These are phyloP conservation scores for Tipula helvola DNA, from an alignment of 2,888 invertebrate genomes.

Conservation along the genomic window DNA sequence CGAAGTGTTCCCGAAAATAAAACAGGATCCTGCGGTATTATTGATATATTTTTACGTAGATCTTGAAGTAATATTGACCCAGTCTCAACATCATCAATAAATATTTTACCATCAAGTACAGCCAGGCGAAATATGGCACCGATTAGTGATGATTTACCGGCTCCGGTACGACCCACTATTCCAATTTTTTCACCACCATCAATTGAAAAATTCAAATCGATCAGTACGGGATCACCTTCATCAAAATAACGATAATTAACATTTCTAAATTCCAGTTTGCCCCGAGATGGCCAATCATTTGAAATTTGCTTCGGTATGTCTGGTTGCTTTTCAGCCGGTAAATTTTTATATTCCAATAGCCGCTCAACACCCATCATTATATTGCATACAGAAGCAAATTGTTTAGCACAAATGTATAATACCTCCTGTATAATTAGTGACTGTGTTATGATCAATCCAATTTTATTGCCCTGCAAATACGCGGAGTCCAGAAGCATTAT, in stretches of 20 bases:
- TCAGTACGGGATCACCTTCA: slow-evolving; percentile 66
- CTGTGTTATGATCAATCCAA: slow-evolving; percentile 42
- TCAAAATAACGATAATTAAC: slow-evolving; percentile 57
- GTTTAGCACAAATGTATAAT: slow-evolving; percentile 59
- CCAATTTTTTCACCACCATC: slow-evolving; percentile 45
- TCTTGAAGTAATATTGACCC: slow-evolving; percentile 44
- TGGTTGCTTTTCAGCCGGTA: slow-evolving; percentile 34
- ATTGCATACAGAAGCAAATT: slow-evolving; percentile 56
- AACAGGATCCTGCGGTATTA: slow-evolving; percentile 45
- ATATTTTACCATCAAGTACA: slow-evolving; percentile 49
- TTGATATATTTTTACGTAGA: slow-evolving; percentile 46
- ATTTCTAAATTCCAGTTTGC: slow-evolving; percentile 38
- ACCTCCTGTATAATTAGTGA: slow-evolving; percentile 38
- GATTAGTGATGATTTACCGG: slow-evolving; percentile 61
- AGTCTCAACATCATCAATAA: slow-evolving; percentile 55
- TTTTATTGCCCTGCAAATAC: slow-evolving; percentile 31
- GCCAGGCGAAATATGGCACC: slow-evolving; percentile 44
- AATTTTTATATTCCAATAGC: slow-evolving; percentile 48
- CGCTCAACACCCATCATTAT: slow-evolving; percentile 60
- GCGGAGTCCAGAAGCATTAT: slow-evolving; percentile 34
- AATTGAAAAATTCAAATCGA: slow-evolving; percentile 47
- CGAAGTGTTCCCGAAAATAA: slow-evolving; percentile 41
- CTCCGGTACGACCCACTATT: slow-evolving; percentile 53
- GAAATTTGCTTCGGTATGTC: slow-evolving; percentile 16
- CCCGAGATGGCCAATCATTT: slow-evolving; percentile 39